Percentiles rank a stretch among this genome's conserved stretches.
phyloP scores from a whole-genome alignment of 2,113 vertebrate species.

The Macheiramphus alcinus region DNA sequence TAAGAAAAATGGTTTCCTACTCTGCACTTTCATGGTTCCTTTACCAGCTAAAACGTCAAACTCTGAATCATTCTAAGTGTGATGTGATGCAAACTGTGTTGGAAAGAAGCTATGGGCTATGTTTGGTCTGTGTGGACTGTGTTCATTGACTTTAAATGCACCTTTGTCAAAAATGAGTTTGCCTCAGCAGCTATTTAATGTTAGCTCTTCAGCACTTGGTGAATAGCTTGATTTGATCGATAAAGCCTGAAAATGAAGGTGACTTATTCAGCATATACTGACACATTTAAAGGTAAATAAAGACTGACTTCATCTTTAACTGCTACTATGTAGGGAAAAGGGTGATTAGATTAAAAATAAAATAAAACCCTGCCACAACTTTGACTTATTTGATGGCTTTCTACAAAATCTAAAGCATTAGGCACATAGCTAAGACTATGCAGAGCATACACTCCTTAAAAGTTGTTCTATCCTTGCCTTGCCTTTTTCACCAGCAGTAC shows the following conservation, averaged over 20 bases:
- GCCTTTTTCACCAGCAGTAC: background rate
- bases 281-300: background rate
- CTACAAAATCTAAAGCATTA: background rate
- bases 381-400: background rate
- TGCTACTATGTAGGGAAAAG: background rate
- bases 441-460: background rate
- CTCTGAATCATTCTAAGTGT: background rate
- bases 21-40: background rate
- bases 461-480: background rate
- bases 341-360: background rate
- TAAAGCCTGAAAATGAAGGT: background rate
- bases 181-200: background rate
- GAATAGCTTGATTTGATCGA: background rate
- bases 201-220: background rate
- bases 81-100: fast-evolving
- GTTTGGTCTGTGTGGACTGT: background rate
- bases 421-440: background rate
- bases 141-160: background rate
- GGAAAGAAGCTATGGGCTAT: background rate
- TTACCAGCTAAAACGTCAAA: background rate
- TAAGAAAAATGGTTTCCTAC: background rate
- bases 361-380: background rate
- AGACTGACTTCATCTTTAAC: background rate
- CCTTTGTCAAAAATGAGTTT: background rate
- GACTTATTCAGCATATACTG: background rate